Conservation (phyloP, 2,113 vertebrate genomes). For the Acrocephalus kingi region DNA sequence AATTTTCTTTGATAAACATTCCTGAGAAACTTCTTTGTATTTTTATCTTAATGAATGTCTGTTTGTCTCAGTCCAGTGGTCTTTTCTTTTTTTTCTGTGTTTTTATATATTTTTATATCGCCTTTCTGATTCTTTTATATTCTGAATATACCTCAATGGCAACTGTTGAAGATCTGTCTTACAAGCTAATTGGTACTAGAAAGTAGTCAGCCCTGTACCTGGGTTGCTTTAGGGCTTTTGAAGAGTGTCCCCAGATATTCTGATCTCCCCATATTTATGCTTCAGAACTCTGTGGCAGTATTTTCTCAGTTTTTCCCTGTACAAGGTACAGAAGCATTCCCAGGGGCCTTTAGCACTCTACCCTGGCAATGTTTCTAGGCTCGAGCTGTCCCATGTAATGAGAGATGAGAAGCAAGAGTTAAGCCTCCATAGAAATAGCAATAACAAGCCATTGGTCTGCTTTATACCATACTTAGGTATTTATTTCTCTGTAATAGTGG, state of each 20-base stretch:
- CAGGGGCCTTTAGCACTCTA: background rate
- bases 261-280: background rate
- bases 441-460: constrained; percentile 3
- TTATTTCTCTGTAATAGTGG: constrained; percentile 31
- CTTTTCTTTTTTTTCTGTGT: background rate
- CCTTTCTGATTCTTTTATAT: background rate
- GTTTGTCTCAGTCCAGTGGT: background rate
- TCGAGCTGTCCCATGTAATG: constrained; percentile 34
- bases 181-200: background rate
- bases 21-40: constrained; percentile 6
- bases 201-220: background rate
- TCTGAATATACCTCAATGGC: background rate
- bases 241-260: background rate
- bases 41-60: constrained; percentile 5
- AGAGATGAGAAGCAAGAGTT: constrained; percentile 12
- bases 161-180: background rate
- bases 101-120: background rate
- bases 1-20: constrained; percentile 40
- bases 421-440: constrained; percentile 5
- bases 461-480: background rate
- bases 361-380: background rate
- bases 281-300: background rate
- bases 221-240: background rate
- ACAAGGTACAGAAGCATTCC: background rate
- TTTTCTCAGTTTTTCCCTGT: background rate